phyloP scores from a whole-genome alignment of 1,140 invertebrate species.

The Mesaphorura yosii region DNA sequence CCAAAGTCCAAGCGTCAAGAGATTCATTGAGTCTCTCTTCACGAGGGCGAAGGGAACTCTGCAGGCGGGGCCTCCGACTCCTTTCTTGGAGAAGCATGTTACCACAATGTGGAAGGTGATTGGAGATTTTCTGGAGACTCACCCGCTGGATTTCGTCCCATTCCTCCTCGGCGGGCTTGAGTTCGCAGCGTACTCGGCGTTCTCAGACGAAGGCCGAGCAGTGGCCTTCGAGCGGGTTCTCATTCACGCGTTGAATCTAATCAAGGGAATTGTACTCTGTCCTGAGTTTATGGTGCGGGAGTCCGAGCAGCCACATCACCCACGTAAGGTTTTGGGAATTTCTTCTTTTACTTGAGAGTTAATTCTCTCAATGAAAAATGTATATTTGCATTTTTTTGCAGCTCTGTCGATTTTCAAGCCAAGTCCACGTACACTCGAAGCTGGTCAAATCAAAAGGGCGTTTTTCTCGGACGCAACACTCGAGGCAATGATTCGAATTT shows the following conservation, averaged over 20 bases:
- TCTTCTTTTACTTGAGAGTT: slow-evolving; percentile 37
- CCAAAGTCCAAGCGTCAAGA: slow-evolving; percentile 55
- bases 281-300: slow-evolving; percentile 57
- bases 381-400: no score
- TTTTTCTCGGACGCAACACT: slow-evolving; percentile 60
- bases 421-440: slow-evolving; percentile 44
- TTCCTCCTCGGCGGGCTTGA: slow-evolving; percentile 66
- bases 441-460: slow-evolving; percentile 52
- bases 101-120: slow-evolving; percentile 56
- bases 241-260: slow-evolving; percentile 77
- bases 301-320: slow-evolving; percentile 17
- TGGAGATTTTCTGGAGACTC: slow-evolving; percentile 56
- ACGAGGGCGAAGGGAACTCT: slow-evolving; percentile 59
- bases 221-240: slow-evolving; percentile 70
- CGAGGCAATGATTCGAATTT: slow-evolving; percentile 64
- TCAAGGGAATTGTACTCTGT: slow-evolving; percentile 69
- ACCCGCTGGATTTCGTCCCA: slow-evolving; percentile 64
- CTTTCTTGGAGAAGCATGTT: slow-evolving; percentile 65
- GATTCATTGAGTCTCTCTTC: slow-evolving; percentile 67
- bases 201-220: slow-evolving; percentile 61
- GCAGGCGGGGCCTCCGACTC: slow-evolving; percentile 61
- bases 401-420: no score
- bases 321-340: not conserved
- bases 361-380: slow-evolving; percentile 28
- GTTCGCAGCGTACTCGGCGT: slow-evolving; percentile 71